phyloP scores from a whole-genome alignment of 2,797 vertebrate genomes.

The Mustela erminea region DNA sequence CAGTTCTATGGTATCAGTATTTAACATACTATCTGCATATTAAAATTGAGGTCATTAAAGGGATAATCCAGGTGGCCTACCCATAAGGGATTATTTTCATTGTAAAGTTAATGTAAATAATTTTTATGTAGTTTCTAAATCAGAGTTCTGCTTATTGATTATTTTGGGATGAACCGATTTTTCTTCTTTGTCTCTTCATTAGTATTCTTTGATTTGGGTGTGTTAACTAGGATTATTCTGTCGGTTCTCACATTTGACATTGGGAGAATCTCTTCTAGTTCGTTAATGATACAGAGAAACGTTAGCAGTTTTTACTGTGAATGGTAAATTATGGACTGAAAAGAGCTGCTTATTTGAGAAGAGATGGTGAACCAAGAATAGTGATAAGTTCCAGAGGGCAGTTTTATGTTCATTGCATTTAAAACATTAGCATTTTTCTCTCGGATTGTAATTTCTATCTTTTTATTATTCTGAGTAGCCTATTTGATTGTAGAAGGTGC shows the following conservation, averaged over 20 bases:
- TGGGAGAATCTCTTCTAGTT: background rate
- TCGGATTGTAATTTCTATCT: background rate
- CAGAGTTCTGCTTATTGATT: background rate
- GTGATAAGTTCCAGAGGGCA: background rate
- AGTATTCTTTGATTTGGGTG: background rate
- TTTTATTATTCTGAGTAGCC: background rate
- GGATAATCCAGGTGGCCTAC: background rate
- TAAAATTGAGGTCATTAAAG: constrained; percentile 9
- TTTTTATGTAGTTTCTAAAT: background rate
- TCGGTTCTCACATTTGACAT: background rate
- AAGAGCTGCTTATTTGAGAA: background rate
- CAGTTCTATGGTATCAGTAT: background rate
- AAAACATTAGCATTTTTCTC: background rate
- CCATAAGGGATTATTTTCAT: background rate
- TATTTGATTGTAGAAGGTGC: background rate
- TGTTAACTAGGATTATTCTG: constrained; percentile 27
- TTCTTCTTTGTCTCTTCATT: background rate
- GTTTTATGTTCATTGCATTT: background rate
- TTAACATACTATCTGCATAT: background rate
- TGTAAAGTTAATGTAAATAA: background rate
- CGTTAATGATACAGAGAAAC: background rate
- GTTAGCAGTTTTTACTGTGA: background rate
- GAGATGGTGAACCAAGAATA: background rate
- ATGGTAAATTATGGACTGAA: background rate
- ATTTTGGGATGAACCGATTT: constrained; percentile 17